A percentile compares a stretch with the other conserved stretches of the same genome.
Evolutionary conservation across 2,888 invertebrate species (phyloP).

Genomic region (Gonocerus acuteangulatus): DNA sequence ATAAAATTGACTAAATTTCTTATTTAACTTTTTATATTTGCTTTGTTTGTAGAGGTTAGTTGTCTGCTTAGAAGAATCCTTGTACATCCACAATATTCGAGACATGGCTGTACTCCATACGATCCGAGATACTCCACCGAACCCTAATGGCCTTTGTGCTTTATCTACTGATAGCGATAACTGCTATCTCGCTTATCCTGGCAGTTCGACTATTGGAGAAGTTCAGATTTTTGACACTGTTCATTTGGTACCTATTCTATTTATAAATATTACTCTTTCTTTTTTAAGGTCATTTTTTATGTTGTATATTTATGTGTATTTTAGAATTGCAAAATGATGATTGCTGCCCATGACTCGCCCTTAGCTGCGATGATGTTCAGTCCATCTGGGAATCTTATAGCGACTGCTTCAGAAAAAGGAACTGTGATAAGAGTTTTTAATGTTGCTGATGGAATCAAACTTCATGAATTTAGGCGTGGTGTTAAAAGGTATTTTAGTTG

Average conservation of each 20-base stretch:
- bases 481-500: slow-evolving; percentile 61
- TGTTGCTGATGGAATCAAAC: slow-evolving; percentile 73
- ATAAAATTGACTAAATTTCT: too few species aligned
- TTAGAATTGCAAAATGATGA: slow-evolving; percentile 91
- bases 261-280: neutral
- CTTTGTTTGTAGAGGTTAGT: slow-evolving; percentile 65
- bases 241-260: slow-evolving; percentile 61
- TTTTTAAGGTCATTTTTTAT: neutral
- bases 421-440: slow-evolving; percentile 96
- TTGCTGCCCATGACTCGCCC: slow-evolving; percentile 93
- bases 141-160: slow-evolving; percentile 85
- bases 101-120: slow-evolving; percentile 98
- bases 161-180: slow-evolving; percentile 81
- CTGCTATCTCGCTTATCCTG: slow-evolving; percentile 94
- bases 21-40: too few species aligned
- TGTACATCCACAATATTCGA: slow-evolving; percentile 96
- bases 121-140: slow-evolving; percentile 94
- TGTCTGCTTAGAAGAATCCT: slow-evolving; percentile 93
- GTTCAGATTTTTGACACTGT: slow-evolving; percentile 91
- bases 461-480: slow-evolving; percentile 93
- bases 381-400: slow-evolving; percentile 63
- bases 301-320: slow-evolving; percentile 38
- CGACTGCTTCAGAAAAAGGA: slow-evolving; percentile 87
- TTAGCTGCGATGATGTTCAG: slow-evolving; percentile 92
- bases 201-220: slow-evolving; percentile 86